Base-by-base conservation (phyloP, 2,888 invertebrate genomes). In the Megastigmus dorsalis region DNA sequence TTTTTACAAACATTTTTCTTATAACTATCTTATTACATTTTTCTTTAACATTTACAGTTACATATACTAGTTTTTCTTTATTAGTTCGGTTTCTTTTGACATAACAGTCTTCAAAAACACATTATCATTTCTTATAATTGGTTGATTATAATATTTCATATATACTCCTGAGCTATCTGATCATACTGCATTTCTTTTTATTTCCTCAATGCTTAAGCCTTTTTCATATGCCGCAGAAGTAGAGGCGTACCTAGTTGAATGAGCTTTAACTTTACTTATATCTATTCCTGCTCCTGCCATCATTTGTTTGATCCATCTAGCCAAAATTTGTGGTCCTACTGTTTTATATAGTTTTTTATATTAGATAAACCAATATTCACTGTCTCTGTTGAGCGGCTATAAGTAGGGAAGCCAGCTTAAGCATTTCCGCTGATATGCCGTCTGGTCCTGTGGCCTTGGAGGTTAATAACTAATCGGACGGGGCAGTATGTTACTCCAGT, bases 111-210 rank as follows among this genome's bases (percentile, higher is more conserved):
- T 23, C 3, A 3, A 1, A 2, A 50, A 23, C 1, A 0, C 1
- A 26, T 23, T 50, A 3, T 33, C 50, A 20, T 18, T 20, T 0
- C 2, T 23, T 2, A 0, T 2, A 23, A 50, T 50, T 50, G 50
- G 23, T 50, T 15, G 9, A 6, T 50, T 50, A 50, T 50, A 50
- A 50, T 20, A 50, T 1, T 18, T 50, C 3, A 4, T 23, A 50
- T 20, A 50, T n/a, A 50, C 50, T 15, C 2, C 20, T 5, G 50
- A 50, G 3, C 23, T 18, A 7, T 69, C 52, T 30, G 57, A 67
- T 57, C 67, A 67, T 36, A 55, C 67, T n/a, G 67, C 67, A 9
- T 7, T 26, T 15, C 52, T 55, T 45, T 67, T 67, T 13, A 67
- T 67, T 33, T 36, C n/a, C 4, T 52, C 43, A 15, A 66, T 23